Evolutionary conservation across 1,140 invertebrate species (phyloP), one percentile per base, ranked within the genome.

Genomic region (Semibalanus balanoides): DNA sequence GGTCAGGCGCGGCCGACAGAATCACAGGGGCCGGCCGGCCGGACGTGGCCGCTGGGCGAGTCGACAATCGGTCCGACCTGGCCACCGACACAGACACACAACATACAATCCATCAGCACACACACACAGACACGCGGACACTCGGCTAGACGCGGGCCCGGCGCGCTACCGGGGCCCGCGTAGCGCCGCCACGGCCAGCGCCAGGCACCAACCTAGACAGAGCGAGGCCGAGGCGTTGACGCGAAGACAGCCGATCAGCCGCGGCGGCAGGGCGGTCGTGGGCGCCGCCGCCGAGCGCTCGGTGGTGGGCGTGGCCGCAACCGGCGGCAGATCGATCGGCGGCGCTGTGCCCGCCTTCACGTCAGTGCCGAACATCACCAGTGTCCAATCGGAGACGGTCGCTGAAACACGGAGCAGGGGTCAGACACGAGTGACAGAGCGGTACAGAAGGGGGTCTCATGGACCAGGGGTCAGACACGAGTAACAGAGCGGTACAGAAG

Each of bases 1-100:
- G 7, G 40, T 35, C 75, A 75, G 35, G 30, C 31, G 64, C 76
- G 76, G 70, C 70, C 75, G 31, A 31, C 69, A 30, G 51, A 69
- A 72, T 40, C 51, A 64, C 51, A 64, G 11, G 51, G 51, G 11
- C 1, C 11, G 1, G 51, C 11, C 51, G 51, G 14, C 17, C 35
- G 35, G n/a, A n/a, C n/a, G n/a, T n/a, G n/a, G 35, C 17, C 35
- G 5, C 35, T 40, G 35, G 35, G 35, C 35, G 35, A 17, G 69
- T 5, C n/a, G 69, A 7, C n/a, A n/a, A n/a, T n/a, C n/a, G n/a
- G n/a, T n/a, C n/a, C n/a, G n/a, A n/a, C n/a, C n/a, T n/a, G n/a
- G n/a, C n/a, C 25, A 70, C 69, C 3, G 28, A 25, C 69, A 28
- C 69, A 25, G 28, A n/a, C 69, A 70, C 69, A 70, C 69, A 70